These are phyloP conservation scores for Mayetiola destructor DNA, from an alignment of 2,888 invertebrate genomes.

Conservation along the genomic window DNA sequence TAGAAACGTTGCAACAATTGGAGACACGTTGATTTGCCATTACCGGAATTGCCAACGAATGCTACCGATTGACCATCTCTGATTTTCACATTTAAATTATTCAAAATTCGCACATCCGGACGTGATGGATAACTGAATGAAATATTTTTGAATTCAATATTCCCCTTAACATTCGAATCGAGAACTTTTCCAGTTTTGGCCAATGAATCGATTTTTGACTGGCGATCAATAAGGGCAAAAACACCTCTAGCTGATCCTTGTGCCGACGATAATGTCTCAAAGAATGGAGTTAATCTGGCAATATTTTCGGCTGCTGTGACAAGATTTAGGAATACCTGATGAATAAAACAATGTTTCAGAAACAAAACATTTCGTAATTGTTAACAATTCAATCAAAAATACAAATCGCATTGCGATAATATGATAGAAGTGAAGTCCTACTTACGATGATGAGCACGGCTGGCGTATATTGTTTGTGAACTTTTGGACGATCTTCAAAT, in stretches of 20 bases:
- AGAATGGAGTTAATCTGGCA: slow-evolving; percentile 57
- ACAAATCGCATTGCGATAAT: neutral
- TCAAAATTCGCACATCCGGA: slow-evolving; percentile 49
- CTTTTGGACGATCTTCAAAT: slow-evolving; percentile 44
- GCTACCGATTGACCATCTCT: slow-evolving; percentile 56
- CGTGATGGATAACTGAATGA: slow-evolving; percentile 67
- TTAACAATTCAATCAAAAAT: neutral
- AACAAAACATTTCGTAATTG: neutral
- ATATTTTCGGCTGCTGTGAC: slow-evolving; percentile 66
- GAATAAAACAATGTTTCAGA: slow-evolving; percentile 1
- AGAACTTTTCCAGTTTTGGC: slow-evolving; percentile 49
- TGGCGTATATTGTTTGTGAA: slow-evolving; percentile 49
- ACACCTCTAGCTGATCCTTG: slow-evolving; percentile 59
- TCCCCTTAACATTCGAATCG: slow-evolving; percentile 41
- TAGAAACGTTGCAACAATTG: slow-evolving; percentile 67
- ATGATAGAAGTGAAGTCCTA: too few relatives aligned
- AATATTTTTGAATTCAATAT: slow-evolving; percentile 53
- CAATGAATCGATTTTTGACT: slow-evolving; percentile 56
- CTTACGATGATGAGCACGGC: slow-evolving; percentile 58
- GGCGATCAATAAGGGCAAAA: slow-evolving; percentile 58
- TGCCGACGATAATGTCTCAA: slow-evolving; percentile 59
- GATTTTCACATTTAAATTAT: slow-evolving; percentile 48
- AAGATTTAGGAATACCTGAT: slow-evolving; percentile 52
- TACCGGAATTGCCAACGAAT: slow-evolving; percentile 58
- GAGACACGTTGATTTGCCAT: slow-evolving; percentile 69